phyloP scores from a whole-genome alignment of 2,888 invertebrate genomes.

The Trissolcus brochymenae region DNA sequence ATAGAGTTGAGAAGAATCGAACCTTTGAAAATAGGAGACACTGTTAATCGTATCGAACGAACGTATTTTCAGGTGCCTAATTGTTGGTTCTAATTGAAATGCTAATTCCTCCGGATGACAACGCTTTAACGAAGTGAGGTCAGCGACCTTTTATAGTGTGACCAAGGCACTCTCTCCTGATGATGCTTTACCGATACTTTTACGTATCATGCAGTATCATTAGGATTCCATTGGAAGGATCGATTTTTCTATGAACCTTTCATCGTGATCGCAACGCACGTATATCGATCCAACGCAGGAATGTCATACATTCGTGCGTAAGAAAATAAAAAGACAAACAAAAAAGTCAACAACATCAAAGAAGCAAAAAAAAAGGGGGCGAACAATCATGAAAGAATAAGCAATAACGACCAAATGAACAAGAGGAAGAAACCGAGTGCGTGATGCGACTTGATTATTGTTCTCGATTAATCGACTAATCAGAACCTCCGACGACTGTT shows the following conservation, averaged over 20 bases:
- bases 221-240: constrained; percentile 55
- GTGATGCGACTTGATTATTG: constrained; percentile 40
- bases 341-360: neutral
- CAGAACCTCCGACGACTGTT: constrained; percentile 23
- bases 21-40: too few relatives aligned
- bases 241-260: constrained; percentile 56
- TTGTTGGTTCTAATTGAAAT: constrained; percentile 54
- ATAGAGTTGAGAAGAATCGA: too few relatives aligned
- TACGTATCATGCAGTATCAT: constrained; percentile 53
- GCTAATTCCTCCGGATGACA: constrained; percentile 42
- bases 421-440: constrained; percentile 1
- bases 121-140: constrained; percentile 46
- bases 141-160: constrained; percentile 44
- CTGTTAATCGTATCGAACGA: constrained; percentile 1
- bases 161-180: constrained; percentile 33
- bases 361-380: constrained; percentile 3
- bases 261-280: constrained; percentile 55
- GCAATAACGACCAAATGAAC: constrained; percentile 7
- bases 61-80: constrained; percentile 17
- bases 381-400: neutral
- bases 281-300: constrained; percentile 55
- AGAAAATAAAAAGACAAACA: constrained; percentile 1
- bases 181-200: constrained; percentile 42
- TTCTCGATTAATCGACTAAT: constrained; percentile 49
- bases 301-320: constrained; percentile 44